Evolutionary conservation across 1,140 invertebrate species (phyloP).

Genomic region (Neodiprion pinetum): DNA sequence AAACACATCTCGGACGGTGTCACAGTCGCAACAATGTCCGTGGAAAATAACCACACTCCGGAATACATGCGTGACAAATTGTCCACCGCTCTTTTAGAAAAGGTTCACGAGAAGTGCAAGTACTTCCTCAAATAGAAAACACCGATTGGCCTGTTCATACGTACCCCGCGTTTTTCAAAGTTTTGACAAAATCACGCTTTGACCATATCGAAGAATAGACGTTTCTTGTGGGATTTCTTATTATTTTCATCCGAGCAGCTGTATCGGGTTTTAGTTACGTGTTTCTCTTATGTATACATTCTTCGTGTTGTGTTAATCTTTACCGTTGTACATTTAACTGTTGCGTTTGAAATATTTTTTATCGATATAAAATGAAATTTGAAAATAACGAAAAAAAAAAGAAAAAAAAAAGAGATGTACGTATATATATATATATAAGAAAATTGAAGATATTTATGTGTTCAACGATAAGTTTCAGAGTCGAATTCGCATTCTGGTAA

Average conservation of each 20-base stretch:
- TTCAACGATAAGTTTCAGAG: too few relatives aligned
- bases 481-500: too few relatives aligned
- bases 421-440: too few relatives aligned
- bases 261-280: too few relatives aligned
- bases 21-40: background rate
- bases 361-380: too few relatives aligned
- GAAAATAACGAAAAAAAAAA: too few relatives aligned
- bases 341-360: too few relatives aligned
- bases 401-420: too few relatives aligned
- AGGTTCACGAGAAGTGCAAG: constrained; percentile 1
- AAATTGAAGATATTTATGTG: too few relatives aligned
- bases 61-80: background rate
- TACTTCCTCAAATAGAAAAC: background rate
- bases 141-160: background rate
- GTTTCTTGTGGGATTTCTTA: background rate
- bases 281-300: too few relatives aligned
- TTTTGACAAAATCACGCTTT: background rate
- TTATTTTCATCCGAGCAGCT: background rate
- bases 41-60: background rate
- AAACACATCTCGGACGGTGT: background rate
- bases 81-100: background rate
- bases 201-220: background rate
- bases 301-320: too few relatives aligned
- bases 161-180: background rate
- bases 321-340: too few relatives aligned